A percentile compares a stretch with the other conserved stretches of the same genome.
phyloP scores from a whole-genome alignment of 2,797 vertebrate genomes.

The Buceros bicornis region DNA sequence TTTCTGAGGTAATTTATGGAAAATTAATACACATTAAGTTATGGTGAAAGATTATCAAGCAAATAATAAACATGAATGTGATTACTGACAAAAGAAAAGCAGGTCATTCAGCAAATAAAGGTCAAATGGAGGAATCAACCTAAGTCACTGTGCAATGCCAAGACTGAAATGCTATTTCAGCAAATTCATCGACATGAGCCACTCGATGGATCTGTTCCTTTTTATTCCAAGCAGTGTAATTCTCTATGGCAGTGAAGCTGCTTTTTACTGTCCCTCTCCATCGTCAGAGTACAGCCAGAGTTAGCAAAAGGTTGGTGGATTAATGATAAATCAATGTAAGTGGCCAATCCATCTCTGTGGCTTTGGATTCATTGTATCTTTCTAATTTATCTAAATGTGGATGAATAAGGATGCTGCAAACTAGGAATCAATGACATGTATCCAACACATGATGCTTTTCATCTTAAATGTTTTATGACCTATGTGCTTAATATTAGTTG shows the following conservation, averaged over 20 bases:
- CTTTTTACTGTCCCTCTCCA: neutral
- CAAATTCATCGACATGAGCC: neutral
- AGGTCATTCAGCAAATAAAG: slow-evolving; percentile 64
- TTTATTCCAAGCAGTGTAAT: slow-evolving; percentile 27
- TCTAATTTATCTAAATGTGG: neutral
- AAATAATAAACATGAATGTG: slow-evolving; percentile 65
- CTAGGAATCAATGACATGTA: fast-evolving
- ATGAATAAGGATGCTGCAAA: neutral
- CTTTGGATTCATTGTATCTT: neutral
- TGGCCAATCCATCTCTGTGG: neutral
- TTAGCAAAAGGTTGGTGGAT: neutral
- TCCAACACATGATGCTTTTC: neutral
- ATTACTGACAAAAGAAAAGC: slow-evolving; percentile 53
- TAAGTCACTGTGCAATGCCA: slow-evolving; percentile 1
- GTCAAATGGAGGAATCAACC: slow-evolving; percentile 59
- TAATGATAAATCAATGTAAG: neutral
- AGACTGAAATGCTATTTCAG: slow-evolving; percentile 51
- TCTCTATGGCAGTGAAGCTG: neutral
- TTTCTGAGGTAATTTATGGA: slow-evolving; percentile 71
- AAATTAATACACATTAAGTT: slow-evolving; percentile 67
- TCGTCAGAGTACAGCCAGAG: neutral
- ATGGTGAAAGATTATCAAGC: slow-evolving; percentile 56
- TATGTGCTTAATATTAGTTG: neutral
- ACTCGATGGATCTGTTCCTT: neutral
- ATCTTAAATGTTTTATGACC: neutral